Conservation (phyloP, 1,140 invertebrate genomes). For the Drosophila serrata region DNA sequence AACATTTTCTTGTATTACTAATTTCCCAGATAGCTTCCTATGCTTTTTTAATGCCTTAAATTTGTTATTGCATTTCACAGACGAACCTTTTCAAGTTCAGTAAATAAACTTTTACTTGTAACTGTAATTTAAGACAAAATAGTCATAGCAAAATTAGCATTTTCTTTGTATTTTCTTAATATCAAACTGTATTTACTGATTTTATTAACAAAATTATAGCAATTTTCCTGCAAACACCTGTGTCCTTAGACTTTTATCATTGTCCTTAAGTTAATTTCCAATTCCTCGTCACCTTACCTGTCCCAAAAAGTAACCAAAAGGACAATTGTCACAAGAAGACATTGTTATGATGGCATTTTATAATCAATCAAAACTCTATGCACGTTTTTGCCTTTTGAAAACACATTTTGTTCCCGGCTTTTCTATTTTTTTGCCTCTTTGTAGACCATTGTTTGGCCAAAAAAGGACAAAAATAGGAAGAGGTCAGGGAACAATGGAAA, state of each 20-base stretch:
- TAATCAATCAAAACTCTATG: conserved; percentile 62
- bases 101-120: no score
- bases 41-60: neutral
- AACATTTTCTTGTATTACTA: neutral
- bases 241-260: neutral
- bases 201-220: no score
- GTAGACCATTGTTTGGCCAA: conserved; percentile 38
- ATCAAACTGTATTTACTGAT: neutral
- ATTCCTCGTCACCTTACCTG: conserved; percentile 23
- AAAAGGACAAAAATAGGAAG: neutral
- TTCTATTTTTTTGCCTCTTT: conserved; percentile 8
- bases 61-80: neutral
- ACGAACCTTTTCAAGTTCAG: no score
- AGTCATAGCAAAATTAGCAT: neutral
- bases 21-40: neutral
- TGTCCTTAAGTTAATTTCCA: conserved; percentile 17
- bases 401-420: conserved; percentile 24
- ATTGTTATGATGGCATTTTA: conserved; percentile 30
- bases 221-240: no score
- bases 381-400: conserved; percentile 46
- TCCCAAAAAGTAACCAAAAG: neutral
- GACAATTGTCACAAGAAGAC: conserved; percentile 14
- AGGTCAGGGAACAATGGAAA: neutral
- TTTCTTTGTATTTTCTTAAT: no score
- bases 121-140: neutral